Evolutionary conservation across 2,888 invertebrate genomes (phyloP).

Genomic region (Thysanoteuthis rhombus): DNA sequence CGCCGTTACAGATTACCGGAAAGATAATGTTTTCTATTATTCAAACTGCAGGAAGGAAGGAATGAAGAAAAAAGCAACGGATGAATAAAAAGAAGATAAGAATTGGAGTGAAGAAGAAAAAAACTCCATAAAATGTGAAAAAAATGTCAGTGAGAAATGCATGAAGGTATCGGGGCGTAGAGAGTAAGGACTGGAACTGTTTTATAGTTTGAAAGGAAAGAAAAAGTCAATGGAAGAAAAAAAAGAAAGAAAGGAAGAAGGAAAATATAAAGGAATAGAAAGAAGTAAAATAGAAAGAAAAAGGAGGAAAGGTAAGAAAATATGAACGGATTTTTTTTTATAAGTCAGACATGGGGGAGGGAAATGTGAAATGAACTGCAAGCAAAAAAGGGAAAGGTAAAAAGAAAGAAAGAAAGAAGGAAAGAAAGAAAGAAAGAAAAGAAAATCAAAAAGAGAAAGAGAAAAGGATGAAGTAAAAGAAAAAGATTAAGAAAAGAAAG

Average conservation of each 20-base stretch:
- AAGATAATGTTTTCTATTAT: not conserved
- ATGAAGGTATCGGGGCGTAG: too few relatives aligned
- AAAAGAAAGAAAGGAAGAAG: too few relatives aligned
- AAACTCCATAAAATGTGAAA: too few relatives aligned
- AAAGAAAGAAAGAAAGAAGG: not conserved
- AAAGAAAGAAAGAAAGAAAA: not conserved
- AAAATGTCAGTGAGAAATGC: too few relatives aligned
- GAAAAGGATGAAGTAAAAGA: not conserved
- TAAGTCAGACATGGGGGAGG: too few relatives aligned
- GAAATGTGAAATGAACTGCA: too few relatives aligned
- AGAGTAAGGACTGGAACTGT: too few relatives aligned
- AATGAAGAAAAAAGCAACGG: not conserved
- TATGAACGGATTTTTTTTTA: too few relatives aligned
- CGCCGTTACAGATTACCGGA: not conserved
- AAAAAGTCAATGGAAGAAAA: too few relatives aligned
- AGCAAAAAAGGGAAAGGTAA: not conserved
- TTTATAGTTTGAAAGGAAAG: too few relatives aligned
- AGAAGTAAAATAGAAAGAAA: not conserved
- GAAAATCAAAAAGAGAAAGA: not conserved
- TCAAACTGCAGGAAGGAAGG: not conserved
- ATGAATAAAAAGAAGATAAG: not conserved
- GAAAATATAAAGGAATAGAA: not conserved
- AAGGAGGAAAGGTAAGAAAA: not conserved
- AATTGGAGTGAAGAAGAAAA: not conserved
- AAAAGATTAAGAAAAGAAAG: not conserved